A percentile compares a stretch with the other conserved stretches of the same genome.
Evolutionary conservation across 2,113 vertebrate species (phyloP).

Genomic region (Podarcis cretensis): DNA sequence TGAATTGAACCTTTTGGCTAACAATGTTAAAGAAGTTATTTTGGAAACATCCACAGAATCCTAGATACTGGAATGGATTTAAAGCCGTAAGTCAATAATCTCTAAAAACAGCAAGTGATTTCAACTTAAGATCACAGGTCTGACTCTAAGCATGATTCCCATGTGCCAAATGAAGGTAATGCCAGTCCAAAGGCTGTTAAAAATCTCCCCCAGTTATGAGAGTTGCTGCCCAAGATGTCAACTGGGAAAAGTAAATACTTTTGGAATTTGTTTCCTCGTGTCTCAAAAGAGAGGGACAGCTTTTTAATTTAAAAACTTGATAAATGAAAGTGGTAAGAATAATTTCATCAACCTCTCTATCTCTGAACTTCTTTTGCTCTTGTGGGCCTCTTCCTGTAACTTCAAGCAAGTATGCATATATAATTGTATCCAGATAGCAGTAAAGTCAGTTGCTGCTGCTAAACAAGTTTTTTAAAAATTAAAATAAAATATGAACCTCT

Average conservation of each 20-base stretch:
- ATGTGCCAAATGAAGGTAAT: background rate
- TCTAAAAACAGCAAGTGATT: slow-evolving; percentile 1
- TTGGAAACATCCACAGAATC: background rate
- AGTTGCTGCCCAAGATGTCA: background rate
- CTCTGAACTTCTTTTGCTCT: background rate
- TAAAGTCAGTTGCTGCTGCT: background rate
- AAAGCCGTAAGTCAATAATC: background rate
- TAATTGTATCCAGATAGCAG: background rate
- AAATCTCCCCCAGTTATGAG: background rate
- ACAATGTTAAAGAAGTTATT: background rate
- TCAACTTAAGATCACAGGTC: background rate
- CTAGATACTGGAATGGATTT: background rate
- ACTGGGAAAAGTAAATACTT: background rate
- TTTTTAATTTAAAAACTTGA: slow-evolving; percentile 1
- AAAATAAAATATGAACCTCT: background rate
- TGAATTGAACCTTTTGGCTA: slow-evolving; percentile 2
- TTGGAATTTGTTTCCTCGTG: background rate
- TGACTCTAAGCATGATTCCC: background rate
- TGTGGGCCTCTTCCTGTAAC: background rate
- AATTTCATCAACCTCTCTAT: background rate
- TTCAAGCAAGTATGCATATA: slow-evolving; percentile 8
- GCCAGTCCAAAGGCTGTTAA: background rate
- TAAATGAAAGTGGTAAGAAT: slow-evolving; percentile 6
- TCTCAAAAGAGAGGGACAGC: background rate
- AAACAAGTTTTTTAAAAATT: background rate